These are phyloP conservation scores for Gadopsis bispinosus DNA, from an alignment of 2,797 vertebrate species.

Conservation along the genomic window DNA sequence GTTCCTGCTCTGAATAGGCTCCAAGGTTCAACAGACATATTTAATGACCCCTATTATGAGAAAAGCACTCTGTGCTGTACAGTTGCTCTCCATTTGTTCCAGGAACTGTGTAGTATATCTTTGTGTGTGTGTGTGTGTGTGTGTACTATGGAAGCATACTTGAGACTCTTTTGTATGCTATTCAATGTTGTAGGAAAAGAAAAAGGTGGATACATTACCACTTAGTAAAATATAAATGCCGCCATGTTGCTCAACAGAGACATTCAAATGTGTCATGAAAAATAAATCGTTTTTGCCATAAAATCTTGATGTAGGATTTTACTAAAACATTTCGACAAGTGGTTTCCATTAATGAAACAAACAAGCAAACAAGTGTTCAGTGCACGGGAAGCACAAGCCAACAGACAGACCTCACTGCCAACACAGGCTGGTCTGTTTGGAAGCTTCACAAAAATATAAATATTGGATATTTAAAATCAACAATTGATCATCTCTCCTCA, in stretches of 20 bases:
- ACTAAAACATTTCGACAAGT: conserved; percentile 86
- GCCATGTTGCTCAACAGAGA: conserved; percentile 85
- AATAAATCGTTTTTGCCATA: conserved; percentile 86
- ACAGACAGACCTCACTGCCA: conserved; percentile 81
- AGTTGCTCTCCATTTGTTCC: conserved; percentile 66
- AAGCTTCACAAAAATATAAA: conserved; percentile 82
- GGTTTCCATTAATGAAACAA: conserved; percentile 87
- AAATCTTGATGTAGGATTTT: conserved; percentile 87
- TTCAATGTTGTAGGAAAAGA: conserved; percentile 74
- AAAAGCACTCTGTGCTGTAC: conserved; percentile 21
- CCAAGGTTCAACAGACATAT: conserved; percentile 61
- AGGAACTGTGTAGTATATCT: conserved; percentile 66
- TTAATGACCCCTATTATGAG: conserved; percentile 66
- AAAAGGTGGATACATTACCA: conserved; percentile 82
- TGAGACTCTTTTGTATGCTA: conserved; percentile 66
- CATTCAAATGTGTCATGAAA: conserved; percentile 88
- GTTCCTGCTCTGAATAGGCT: conserved; percentile 20
- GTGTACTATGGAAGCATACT: conserved; percentile 45
- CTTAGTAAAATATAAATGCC: conserved; percentile 87
- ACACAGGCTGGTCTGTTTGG: conserved; percentile 81
- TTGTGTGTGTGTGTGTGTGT: conserved; percentile 27
- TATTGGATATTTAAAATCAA: conserved; percentile 85
- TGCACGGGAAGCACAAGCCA: conserved; percentile 76
- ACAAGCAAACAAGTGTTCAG: conserved; percentile 82
- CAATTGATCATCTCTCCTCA: conserved; percentile 83